Conservation (phyloP, 2,888 invertebrate genomes). For the Pyrrhosoma nymphula region DNA sequence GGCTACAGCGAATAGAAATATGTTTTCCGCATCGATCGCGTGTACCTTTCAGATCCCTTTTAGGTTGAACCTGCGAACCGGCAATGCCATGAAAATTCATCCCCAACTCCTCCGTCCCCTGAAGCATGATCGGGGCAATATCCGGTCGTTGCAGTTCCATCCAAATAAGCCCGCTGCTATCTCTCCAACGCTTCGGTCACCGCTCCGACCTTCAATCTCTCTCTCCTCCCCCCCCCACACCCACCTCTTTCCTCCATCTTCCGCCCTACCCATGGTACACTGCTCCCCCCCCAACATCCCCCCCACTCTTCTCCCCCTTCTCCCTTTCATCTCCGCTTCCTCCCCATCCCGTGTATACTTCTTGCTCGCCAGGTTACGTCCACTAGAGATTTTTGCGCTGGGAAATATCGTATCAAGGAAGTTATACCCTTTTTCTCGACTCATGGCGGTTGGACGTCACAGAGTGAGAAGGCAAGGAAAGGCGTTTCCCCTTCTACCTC, state of each 20-base stretch:
- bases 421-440: too few species aligned
- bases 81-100: background rate
- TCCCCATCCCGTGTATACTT: too few species aligned
- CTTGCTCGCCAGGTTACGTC: background rate
- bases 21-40: background rate
- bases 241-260: background rate
- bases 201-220: background rate
- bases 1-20: background rate
- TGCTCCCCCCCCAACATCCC: background rate
- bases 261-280: background rate
- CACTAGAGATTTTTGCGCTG: background rate
- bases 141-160: slow-evolving; percentile 2
- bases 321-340: background rate
- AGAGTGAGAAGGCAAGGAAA: too few species aligned
- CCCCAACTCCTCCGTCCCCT: background rate
- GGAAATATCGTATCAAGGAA: background rate
- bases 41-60: background rate
- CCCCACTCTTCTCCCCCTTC: background rate
- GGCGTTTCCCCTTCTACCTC: too few species aligned
- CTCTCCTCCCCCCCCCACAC: background rate
- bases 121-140: background rate
- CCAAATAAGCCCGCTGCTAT: background rate
- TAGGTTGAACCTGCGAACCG: background rate
- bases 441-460: too few species aligned
- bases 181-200: background rate